These are phyloP conservation scores for Cotesia typhae DNA, from an alignment of 1,140 invertebrate species.

Conservation along the genomic window DNA sequence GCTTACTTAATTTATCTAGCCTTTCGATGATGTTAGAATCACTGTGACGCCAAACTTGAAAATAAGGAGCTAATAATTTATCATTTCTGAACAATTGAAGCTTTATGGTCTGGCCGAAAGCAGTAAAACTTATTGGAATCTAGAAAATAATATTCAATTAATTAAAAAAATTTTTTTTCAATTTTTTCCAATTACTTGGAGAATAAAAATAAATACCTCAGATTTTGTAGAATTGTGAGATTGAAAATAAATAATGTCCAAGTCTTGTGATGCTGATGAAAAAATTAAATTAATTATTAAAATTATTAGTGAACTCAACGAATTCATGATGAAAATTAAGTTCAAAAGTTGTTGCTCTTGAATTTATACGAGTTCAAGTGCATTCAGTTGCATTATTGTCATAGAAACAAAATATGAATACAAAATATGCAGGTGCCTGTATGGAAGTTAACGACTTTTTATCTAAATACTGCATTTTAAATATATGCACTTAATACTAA, in stretches of 20 bases:
- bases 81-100: constrained; percentile 64
- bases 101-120: constrained; percentile 55
- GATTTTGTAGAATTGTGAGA: not conserved
- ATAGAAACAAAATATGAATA: constrained; percentile 35
- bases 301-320: constrained; percentile 5
- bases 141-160: constrained; percentile 40
- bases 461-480: constrained; percentile 3
- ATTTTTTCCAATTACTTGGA: too few relatives aligned
- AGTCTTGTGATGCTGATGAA: constrained; percentile 15
- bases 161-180: constrained; percentile 1
- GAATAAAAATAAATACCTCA: constrained; percentile 10
- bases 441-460: constrained; percentile 44
- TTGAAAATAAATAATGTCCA: constrained; percentile 32
- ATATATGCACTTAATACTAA: not conserved
- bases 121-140: constrained; percentile 55
- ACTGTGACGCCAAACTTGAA: constrained; percentile 63
- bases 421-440: constrained; percentile 53
- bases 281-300: not conserved
- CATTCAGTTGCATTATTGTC: constrained; percentile 35
- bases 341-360: constrained; percentile 16
- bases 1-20: constrained; percentile 45
- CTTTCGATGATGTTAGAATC: constrained; percentile 43
- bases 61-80: constrained; percentile 59
- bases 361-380: constrained; percentile 47
- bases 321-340: not conserved